Evolutionary conservation across 2,888 invertebrate species (phyloP), one percentile per base, ranked within the genome.

Genomic region (Lithophane socia): DNA sequence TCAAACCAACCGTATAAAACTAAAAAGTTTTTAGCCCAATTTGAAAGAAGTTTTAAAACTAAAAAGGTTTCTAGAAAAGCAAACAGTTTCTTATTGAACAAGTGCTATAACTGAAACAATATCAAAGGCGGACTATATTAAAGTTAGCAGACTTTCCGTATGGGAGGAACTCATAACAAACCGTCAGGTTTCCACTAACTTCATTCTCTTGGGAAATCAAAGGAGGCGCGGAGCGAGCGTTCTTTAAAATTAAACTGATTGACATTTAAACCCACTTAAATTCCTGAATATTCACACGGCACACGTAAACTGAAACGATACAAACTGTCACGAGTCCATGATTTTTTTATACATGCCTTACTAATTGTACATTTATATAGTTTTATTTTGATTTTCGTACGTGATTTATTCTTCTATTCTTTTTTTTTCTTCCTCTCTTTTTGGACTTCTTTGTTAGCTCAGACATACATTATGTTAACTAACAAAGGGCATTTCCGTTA

Each of bases 171-270:
- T 90, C 82, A 88, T 88, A 90, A 90, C 87, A 90, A 85, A 87
- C 88, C 90, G 86, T 87, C 88, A 90, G 89, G 88, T 90, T 89
- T 86, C 83, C 70, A 82, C 85, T 88, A 89, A 90, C 87, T 90
- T 83, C 47, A 65, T 60, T 18, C 93, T 90, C 92, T 58, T 75
- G 94, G 94, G 93, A 94, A 93, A 93, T 93, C 92, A 91, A 89
- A 89, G 86, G 74, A 85, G 84, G 80, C 74, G 77, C 82, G 79
- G 75, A 87, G 85, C 76, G 75, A 77, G 73, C 73, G 73, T 90
- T 92, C 91, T 90, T 79, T 92, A 90, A 92, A 92, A 91, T 91
- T 91, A 87, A 89, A 79, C 77, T 79, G 70, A 85, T 80, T 88
- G 71, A 66, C 79, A 64, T 69, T 63, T 70, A 56, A 66, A 66